These are phyloP conservation scores for Drosophila nikananu DNA, from an alignment of 1,140 invertebrate species.

Conservation along the genomic window DNA sequence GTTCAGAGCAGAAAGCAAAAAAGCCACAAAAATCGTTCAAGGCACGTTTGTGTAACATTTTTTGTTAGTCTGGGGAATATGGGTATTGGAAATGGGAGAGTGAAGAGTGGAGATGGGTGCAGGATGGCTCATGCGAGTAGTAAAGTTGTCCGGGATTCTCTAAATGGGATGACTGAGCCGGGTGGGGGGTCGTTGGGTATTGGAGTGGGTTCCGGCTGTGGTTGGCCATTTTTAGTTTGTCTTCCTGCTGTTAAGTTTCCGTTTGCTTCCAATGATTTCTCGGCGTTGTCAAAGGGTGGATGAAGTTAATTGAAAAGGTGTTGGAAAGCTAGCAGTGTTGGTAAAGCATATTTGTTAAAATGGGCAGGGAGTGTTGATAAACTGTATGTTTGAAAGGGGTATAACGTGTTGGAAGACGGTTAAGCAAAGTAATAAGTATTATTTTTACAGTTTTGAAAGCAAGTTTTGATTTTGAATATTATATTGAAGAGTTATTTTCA, in stretches of 20 bases:
- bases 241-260: constrained; percentile 45
- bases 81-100: background rate
- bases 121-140: constrained; percentile 36
- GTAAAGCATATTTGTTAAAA: background rate
- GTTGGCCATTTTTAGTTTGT: constrained; percentile 72
- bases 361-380: background rate
- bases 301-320: constrained; percentile 64
- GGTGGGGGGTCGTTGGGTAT: background rate
- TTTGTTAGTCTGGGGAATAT: constrained; percentile 1
- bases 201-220: constrained; percentile 26
- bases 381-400: background rate
- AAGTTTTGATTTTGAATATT: too few species aligned
- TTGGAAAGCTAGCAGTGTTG: constrained; percentile 3
- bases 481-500: too few species aligned
- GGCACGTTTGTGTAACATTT: constrained; percentile 75
- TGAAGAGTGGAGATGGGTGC: too few species aligned
- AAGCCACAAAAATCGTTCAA: constrained; percentile 83
- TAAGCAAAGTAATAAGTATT: background rate
- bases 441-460: too few species aligned
- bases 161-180: background rate
- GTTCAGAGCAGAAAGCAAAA: constrained; percentile 82
- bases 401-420: background rate
- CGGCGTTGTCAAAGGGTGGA: constrained; percentile 22
- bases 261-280: constrained; percentile 51
- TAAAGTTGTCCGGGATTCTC: constrained; percentile 33